Base-by-base conservation (phyloP, 1,140 invertebrate genomes). In the Ooceraea biroi region DNA sequence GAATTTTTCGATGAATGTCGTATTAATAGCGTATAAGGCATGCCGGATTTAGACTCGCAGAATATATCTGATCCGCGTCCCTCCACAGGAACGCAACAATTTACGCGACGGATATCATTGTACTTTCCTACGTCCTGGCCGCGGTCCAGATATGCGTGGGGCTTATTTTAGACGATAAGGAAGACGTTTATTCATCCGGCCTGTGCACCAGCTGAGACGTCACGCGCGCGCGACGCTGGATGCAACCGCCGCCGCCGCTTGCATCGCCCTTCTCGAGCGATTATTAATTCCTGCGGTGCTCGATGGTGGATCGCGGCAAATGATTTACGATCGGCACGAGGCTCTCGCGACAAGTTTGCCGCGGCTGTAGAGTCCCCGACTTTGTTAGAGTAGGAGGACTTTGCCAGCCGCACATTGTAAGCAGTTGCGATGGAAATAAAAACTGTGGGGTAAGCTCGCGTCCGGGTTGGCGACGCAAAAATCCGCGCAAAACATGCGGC, bases 131-230 rank as follows among this genome's bases (percentile, higher is more conserved):
- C 87, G 86, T 78, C 89, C 93, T 94, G 93, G 93, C 93, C 89
- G 27, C 82, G 91, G 89, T 94, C 93, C 93, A 94, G 93, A 91
- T 91, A 92, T 89, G 90, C 92, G 90, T 93, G 88, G 93, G 91
- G 91, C 93, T 94, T 93, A 94, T 94, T 94, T 94, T 93, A 90
- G 91, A 93, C 93, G 91, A 93, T 94, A 94, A 94, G 93, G 92
- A 94, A 94, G 93, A 94, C 93, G 92, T 94, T 94, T 94, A 93
- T 93, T 93, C 93, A 93, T 93, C 90, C 92, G 90, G 90, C 89
- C 87, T 92, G 91, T 87, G 88, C 89, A 92, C 91, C 91, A 92
- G 91, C 90, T 90, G 92, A 92, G 91, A 92, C 90, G 92, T 90
- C 86, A 88, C 88, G 91, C 88, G 89, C 88, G 89, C 89, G 82